Evolutionary conservation across 2,797 vertebrate species (phyloP).

Genomic region (Orientallactaga sibirica): DNA sequence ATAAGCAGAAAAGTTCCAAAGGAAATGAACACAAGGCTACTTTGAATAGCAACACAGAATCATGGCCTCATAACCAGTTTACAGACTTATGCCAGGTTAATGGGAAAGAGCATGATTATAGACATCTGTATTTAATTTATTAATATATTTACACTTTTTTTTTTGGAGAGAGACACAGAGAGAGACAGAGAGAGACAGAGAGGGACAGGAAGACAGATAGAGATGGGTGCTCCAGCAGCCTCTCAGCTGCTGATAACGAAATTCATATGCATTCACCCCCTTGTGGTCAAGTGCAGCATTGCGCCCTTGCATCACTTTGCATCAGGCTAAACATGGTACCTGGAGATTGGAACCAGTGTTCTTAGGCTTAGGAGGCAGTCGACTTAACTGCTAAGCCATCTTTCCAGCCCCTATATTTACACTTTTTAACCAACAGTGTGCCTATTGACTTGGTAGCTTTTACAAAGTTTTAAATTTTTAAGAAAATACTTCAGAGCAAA

Average conservation of each 20-base stretch:
- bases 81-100: background rate
- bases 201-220: no score
- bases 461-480: slow-evolving; percentile 38
- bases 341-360: no score
- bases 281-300: no score
- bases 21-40: background rate
- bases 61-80: background rate
- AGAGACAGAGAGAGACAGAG: no score
- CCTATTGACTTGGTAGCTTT: background rate
- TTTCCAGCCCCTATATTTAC: background rate
- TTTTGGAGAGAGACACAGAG: no score
- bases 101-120: background rate
- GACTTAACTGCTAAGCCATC: no score
- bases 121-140: background rate
- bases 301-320: no score
- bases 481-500: slow-evolving; percentile 24
- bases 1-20: background rate
- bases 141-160: slow-evolving; percentile 35
- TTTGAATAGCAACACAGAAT: background rate
- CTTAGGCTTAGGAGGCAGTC: no score
- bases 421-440: slow-evolving; percentile 34
- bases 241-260: no score
- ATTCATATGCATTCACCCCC: no score
- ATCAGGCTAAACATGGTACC: no score
- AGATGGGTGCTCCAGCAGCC: no score